Evolutionary conservation across 2,888 invertebrate genomes (phyloP), one percentile per base, ranked within the genome.

Genomic region (Cryptocheilus praepositus): DNA sequence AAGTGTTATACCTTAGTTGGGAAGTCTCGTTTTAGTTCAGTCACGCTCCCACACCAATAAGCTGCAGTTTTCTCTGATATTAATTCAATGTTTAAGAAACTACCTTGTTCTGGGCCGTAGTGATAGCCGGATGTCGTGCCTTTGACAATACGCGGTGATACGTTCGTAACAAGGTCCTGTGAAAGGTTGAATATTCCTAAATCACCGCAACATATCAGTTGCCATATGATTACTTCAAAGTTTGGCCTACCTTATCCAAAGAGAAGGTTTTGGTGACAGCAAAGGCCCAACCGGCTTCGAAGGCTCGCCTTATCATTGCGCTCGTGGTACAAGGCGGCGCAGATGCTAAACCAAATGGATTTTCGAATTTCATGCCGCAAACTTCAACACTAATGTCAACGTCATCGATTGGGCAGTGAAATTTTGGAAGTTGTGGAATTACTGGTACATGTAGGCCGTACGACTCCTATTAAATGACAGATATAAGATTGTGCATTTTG

Each of bases 221-320:
- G 3, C 4, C 0, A n/a, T 19, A 55, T 13, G n/a, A 15, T 22
- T 46, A 8, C 21, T 22, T 15, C 5, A 46, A 21, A 25, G n/a
- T 5, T 28, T 43, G 11, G 7, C 13, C 44, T 89, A 96, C 96
- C 92, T 99, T 99, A 87, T 98, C 96, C 16, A 99, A 90, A 2
- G 94, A 92, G 87, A 97, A 99, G 0, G 99, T 99, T 90, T 99
- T 99, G 0, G 99, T 99, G 0, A 99, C 95, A n/a, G 94, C 96
- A 86, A 97, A 99, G 0, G 94, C 96, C 99, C 99, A 99, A 0
- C 99, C 99, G 78, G 96, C 96, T 87, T 97, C 94, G 87, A 99
- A 99, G 16, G 96, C 95, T 71, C 99, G 91, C 3, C 99, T 91
- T 56, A 99, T 98, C 98, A 99, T 99, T 0, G 97, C 93, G 2